Conservation (phyloP, 2,888 invertebrate species). For the Sturmia bella region DNA sequence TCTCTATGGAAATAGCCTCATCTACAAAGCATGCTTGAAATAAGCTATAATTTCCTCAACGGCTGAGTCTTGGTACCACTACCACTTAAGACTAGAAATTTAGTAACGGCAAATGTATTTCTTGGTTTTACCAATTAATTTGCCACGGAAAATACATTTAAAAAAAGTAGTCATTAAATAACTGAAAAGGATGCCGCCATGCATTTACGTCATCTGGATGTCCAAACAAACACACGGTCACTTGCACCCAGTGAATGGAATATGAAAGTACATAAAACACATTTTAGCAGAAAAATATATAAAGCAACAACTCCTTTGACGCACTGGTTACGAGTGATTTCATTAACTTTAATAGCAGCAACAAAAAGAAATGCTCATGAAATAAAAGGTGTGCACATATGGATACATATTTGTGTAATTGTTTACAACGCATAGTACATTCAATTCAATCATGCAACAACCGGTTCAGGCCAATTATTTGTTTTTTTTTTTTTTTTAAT, state of each 20-base stretch:
- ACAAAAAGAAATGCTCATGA: constrained; percentile 11
- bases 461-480: constrained; percentile 66
- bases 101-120: constrained; percentile 10
- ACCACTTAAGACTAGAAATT: constrained; percentile 14
- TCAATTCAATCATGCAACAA: constrained; percentile 62
- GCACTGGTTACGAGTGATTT: constrained; percentile 49
- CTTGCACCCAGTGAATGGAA: neutral
- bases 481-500: constrained; percentile 43
- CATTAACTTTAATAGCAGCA: constrained; percentile 30
- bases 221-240: neutral
- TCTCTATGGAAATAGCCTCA: constrained; percentile 49
- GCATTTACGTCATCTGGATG: constrained; percentile 60
- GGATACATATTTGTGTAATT: too few species aligned
- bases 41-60: constrained; percentile 46
- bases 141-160: constrained; percentile 77
- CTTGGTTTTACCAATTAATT: constrained; percentile 74
- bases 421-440: constrained; percentile 33
- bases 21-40: constrained; percentile 47
- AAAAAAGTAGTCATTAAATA: constrained; percentile 76
- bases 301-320: constrained; percentile 36
- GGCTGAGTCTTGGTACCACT: neutral
- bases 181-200: constrained; percentile 59
- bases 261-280: neutral
- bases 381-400: constrained; percentile 48
- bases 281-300: neutral